phyloP scores from a whole-genome alignment of 2,797 vertebrate species.

The Okamejei kenojei region DNA sequence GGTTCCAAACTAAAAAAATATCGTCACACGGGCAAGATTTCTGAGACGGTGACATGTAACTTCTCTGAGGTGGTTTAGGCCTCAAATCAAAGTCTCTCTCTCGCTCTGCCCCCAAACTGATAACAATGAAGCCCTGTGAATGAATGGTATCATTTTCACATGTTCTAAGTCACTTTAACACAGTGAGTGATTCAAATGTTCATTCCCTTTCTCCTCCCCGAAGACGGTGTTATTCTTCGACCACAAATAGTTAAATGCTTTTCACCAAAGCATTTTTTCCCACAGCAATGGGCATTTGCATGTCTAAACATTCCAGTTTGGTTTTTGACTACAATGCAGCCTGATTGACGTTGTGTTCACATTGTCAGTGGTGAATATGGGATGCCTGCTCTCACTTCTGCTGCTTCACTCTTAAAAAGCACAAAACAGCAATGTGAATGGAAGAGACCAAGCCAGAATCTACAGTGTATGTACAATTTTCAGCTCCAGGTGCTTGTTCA shows the following conservation, averaged over 20 bases:
- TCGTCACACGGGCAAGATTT: background rate
- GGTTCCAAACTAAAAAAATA: background rate
- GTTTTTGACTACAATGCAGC: constrained; percentile 2
- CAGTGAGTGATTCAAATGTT: constrained; percentile 14
- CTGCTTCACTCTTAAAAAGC: constrained; percentile 9
- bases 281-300: constrained; percentile 23
- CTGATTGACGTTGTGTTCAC: constrained; percentile 21
- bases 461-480: background rate
- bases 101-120: background rate
- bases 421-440: constrained; percentile 6
- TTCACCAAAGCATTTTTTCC: constrained; percentile 15
- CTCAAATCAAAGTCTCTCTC: background rate
- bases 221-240: background rate
- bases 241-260: constrained; percentile 26
- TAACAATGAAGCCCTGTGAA: background rate
- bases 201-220: background rate
- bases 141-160: constrained; percentile 32
- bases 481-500: background rate
- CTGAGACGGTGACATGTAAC: background rate
- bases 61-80: background rate
- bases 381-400: background rate
- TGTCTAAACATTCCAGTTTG: constrained; percentile 19
- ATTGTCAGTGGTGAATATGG: background rate
- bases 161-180: background rate
- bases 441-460: background rate